Conservation (phyloP, 2,888 invertebrate species). For the Rhagonycha lutea region DNA sequence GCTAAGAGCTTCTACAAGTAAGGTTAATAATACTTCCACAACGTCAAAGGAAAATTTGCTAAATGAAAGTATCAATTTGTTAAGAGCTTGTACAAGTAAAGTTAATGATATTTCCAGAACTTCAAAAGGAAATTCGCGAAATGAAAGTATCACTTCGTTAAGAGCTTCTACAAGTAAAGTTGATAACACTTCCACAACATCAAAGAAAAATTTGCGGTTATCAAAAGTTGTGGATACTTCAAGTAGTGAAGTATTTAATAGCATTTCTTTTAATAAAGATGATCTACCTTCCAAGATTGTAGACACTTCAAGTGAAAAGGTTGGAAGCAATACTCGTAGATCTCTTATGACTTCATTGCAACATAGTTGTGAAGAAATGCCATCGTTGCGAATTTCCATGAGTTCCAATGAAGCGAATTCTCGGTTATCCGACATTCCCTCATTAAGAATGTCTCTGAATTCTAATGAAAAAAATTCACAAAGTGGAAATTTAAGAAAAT, state of each 20-base stretch:
- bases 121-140: not conserved
- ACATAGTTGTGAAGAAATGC: slow-evolving; percentile 9
- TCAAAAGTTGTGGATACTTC: not conserved
- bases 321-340: not conserved
- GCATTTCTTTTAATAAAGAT: not conserved
- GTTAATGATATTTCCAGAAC: not conserved
- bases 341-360: not conserved
- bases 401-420: not conserved
- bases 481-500: not conserved
- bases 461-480: not conserved
- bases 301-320: not conserved
- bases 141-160: not conserved
- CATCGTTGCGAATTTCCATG: slow-evolving; percentile 24
- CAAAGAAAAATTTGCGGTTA: not conserved
- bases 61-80: not conserved
- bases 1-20: not conserved
- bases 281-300: not conserved
- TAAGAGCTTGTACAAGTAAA: not conserved
- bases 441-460: slow-evolving; percentile 10
- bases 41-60: too few relatives aligned
- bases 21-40: not conserved
- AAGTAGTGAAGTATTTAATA: not conserved
- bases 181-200: not conserved
- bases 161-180: not conserved
- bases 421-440: slow-evolving; percentile 5